A percentile compares a stretch with the other conserved stretches of the same genome.
Conservation (phyloP, 1,140 invertebrate species). For the Solen grandis region DNA sequence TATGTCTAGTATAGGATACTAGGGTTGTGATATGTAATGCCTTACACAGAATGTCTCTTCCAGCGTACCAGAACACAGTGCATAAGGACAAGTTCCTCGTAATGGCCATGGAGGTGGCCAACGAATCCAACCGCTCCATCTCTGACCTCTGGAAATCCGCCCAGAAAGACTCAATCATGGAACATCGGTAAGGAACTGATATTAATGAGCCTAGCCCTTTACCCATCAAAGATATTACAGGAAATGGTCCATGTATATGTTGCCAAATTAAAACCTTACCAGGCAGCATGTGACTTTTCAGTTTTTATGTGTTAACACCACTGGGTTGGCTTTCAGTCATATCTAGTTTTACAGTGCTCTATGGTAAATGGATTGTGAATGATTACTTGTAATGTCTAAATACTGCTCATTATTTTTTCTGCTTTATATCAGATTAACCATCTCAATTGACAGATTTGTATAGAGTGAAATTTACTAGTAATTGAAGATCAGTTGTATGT, state of each 20-base stretch:
- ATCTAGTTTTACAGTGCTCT: background rate
- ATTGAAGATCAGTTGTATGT: too few relatives aligned
- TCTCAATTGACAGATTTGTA: too few relatives aligned
- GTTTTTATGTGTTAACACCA: background rate
- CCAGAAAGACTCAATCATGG: conserved; percentile 51
- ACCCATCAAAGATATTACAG: background rate
- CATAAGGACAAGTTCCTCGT: conserved; percentile 56
- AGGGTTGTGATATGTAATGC: too few relatives aligned
- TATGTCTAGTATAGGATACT: too few relatives aligned
- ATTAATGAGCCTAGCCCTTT: background rate
- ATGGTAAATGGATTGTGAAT: background rate
- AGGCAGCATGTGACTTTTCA: background rate
- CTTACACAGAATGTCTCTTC: too few relatives aligned
- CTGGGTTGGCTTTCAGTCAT: background rate
- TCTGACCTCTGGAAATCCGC: conserved; percentile 46
- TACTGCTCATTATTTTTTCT: too few relatives aligned
- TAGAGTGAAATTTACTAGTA: too few relatives aligned
- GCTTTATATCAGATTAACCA: too few relatives aligned
- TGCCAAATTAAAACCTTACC: background rate
- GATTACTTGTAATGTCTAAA: too few relatives aligned
- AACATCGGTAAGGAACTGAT: conserved; percentile 33
- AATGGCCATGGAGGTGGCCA: conserved; percentile 49
- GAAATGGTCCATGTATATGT: background rate
- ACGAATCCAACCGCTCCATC: conserved; percentile 32
- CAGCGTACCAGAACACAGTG: conserved; percentile 47